phyloP scores from a whole-genome alignment of 92 coral and sea anemone species.

The Siderastrea siderea region DNA sequence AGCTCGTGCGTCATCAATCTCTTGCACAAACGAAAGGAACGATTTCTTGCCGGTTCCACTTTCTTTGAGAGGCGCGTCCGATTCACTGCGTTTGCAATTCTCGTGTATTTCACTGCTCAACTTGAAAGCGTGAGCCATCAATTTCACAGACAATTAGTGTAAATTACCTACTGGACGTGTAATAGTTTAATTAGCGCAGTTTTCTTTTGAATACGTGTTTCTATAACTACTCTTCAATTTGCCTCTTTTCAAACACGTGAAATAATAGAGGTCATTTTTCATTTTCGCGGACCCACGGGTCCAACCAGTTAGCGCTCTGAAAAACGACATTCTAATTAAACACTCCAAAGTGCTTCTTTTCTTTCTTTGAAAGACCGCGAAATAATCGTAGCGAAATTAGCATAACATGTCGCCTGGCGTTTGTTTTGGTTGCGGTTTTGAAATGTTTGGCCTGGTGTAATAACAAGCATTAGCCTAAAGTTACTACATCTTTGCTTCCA shows the following conservation, averaged over 20 bases:
- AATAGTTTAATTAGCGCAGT: constrained; percentile 32
- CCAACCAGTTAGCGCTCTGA: not conserved
- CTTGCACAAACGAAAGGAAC: not conserved
- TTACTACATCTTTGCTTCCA: not conserved
- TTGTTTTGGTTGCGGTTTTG: not conserved
- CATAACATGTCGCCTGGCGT: constrained; percentile 8
- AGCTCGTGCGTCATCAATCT: not conserved
- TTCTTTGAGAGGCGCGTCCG: not conserved
- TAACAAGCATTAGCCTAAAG: not conserved
- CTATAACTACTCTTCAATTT: constrained; percentile 8
- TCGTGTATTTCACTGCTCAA: not conserved
- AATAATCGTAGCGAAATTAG: not conserved
- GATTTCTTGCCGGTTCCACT: not conserved
- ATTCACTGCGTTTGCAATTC: not conserved
- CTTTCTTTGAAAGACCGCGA: constrained; percentile 1
- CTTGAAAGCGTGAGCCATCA: constrained; percentile 42
- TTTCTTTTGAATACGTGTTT: constrained; percentile 6
- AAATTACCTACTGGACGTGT: constrained; percentile 21
- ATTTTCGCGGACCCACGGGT: not conserved
- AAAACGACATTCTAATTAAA: constrained; percentile 1
- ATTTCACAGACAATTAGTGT: constrained; percentile 49
- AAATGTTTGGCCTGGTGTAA: constrained; percentile 1
- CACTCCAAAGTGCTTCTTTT: not conserved
- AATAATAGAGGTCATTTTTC: not conserved
- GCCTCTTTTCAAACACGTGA: constrained; percentile 19